Conservation (phyloP, 2,113 vertebrate species). For the Genyomyrus donnyi region DNA sequence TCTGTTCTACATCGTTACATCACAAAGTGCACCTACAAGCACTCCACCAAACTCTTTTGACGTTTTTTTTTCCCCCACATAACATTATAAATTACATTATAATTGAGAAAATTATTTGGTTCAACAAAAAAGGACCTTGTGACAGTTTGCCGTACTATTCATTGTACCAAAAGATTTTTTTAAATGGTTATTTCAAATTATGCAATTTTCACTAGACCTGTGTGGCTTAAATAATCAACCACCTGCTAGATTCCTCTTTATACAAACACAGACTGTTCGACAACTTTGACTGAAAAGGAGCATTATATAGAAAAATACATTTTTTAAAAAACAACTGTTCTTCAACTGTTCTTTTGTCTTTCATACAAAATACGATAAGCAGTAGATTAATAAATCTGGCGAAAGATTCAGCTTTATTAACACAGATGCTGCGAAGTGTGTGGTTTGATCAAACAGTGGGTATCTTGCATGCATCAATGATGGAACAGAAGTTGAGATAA, state of each 20-base stretch:
- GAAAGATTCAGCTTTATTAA: background rate
- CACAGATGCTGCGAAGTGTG: constrained; percentile 25
- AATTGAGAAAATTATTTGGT: background rate
- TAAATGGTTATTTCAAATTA: background rate
- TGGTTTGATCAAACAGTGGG: constrained; percentile 24
- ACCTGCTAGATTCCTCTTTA: background rate
- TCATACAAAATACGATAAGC: background rate
- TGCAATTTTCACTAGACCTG: background rate
- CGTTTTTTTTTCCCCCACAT: background rate
- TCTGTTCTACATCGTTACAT: background rate
- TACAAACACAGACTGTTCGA: background rate
- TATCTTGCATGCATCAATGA: constrained; percentile 35
- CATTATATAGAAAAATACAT: background rate
- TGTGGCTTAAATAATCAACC: background rate
- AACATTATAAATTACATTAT: background rate
- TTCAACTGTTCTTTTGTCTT: background rate
- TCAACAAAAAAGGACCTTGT: background rate
- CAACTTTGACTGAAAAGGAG: background rate
- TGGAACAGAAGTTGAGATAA: constrained; percentile 40
- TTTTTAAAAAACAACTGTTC: background rate
- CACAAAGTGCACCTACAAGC: background rate
- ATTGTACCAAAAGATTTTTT: background rate
- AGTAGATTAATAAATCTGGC: background rate
- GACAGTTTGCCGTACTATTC: background rate
- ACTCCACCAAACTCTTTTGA: background rate